A percentile compares a stretch with the other conserved stretches of the same genome.
Evolutionary conservation across 2,797 vertebrate genomes (phyloP).

Genomic region (Momotus momota): DNA sequence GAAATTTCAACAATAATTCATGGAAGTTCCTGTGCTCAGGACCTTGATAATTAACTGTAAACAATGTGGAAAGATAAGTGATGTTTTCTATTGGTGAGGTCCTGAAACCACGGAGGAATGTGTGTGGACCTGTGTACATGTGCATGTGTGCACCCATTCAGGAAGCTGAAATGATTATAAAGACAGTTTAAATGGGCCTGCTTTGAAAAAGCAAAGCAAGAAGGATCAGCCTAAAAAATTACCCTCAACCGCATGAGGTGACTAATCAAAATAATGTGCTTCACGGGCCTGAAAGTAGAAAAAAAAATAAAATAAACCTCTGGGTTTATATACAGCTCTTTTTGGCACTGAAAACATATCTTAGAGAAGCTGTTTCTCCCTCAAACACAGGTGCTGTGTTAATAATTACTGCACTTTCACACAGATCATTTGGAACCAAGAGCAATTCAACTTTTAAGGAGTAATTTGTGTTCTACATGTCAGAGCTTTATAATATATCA

Average conservation of each 20-base stretch:
- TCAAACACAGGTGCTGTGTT: not conserved
- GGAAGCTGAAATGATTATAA: not conserved
- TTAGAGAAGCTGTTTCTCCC: not conserved
- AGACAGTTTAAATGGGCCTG: not conserved
- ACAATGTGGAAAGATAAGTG: not conserved
- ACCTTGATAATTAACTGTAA: not conserved
- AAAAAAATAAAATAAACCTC: not conserved
- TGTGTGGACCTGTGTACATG: not conserved
- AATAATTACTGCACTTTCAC: not conserved
- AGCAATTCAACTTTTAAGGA: not conserved
- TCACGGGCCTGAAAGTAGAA: not conserved
- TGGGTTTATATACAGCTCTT: not conserved
- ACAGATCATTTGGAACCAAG: not conserved
- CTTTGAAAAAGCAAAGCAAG: slow-evolving; percentile 13
- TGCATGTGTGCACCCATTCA: not conserved
- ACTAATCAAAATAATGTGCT: slow-evolving; percentile 30
- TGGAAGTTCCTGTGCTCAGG: not conserved
- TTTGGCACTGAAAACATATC: not conserved
- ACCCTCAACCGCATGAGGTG: not conserved
- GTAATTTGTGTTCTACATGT: not conserved
- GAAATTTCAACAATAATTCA: not conserved
- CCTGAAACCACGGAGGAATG: not conserved
- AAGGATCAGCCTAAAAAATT: slow-evolving; percentile 1
- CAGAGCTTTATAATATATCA: not conserved
- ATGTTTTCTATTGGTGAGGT: not conserved